Conservation (phyloP, 35 echinoderm and acorn worm species). For the Diadema setosum region DNA sequence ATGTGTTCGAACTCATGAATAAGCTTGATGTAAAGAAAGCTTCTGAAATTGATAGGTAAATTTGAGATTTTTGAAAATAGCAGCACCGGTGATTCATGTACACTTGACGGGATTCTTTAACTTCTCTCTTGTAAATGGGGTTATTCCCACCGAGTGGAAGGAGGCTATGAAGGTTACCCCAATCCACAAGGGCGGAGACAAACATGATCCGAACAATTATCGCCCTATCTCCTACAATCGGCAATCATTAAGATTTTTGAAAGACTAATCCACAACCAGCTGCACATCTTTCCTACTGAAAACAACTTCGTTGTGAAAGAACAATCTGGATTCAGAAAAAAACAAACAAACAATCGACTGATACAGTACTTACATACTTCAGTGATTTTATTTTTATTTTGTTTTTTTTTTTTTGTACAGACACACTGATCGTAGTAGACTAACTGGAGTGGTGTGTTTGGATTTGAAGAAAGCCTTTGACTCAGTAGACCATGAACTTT, state of each 20-base stretch:
- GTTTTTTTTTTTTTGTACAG: too few species aligned
- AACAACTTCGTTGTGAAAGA: neutral
- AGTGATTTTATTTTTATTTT: conserved; percentile 20
- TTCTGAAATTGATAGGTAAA: neutral
- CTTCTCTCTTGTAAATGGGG: neutral
- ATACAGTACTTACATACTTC: conserved; percentile 19
- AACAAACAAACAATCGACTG: neutral
- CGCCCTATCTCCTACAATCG: conserved; percentile 4
- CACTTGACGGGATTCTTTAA: conserved; percentile 5
- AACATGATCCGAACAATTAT: conserved; percentile 15
- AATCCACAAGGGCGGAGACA: neutral
- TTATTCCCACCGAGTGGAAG: conserved; percentile 32
- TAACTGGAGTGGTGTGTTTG: too few species aligned
- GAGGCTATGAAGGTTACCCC: conserved; percentile 13
- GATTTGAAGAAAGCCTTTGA: too few species aligned
- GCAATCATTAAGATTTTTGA: conserved; percentile 44
- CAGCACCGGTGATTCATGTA: neutral
- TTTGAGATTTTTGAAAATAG: conserved; percentile 13
- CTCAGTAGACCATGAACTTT: too few species aligned
- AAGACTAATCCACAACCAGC: conserved; percentile 27
- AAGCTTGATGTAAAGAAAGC: conserved; percentile 5
- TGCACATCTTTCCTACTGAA: neutral
- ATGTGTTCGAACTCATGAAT: neutral
- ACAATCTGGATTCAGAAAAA: conserved; percentile 29
- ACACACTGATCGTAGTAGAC: too few species aligned